Evolutionary conservation across 2,113 vertebrate genomes (phyloP), one percentile per base, ranked within the genome.

Genomic region (Macaca nemestrina): DNA sequence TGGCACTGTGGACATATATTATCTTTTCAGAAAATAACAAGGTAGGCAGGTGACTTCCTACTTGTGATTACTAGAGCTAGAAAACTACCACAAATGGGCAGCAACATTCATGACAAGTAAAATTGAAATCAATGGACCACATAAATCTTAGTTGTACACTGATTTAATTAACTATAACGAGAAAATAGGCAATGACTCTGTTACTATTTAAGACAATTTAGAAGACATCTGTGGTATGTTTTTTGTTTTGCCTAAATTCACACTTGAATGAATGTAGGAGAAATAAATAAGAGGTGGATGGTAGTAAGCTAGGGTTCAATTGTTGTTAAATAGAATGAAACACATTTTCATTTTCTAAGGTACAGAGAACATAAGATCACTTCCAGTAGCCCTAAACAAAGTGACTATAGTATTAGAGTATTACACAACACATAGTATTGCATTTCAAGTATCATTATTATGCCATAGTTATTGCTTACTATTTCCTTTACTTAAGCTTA

Each of bases 121-220:
- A 96, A 97, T 75, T 95, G 95, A 98, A 98, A 98, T 96, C 94
- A 97, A 75, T 88, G 93, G 82, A 90, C 75, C 72, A 84, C 30
- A 96, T 79, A 82, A 3, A 52, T 75, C 50, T 93, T 84, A 78
- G 32, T 85, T 75, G 20, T 84, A 61, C 2, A 52, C 3, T 30
- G 55, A 92, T 84, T 95, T 8, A 84, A 52, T 84, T 95, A 95
- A 96, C 96, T 92, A 79, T 57, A 92, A 59, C 38, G 59, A 95
- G 90, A 96, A 94, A 92, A 88, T 18, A 90, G 80, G 85, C 67
- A 86, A 79, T 85, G 64, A 72, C 45, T 80, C 22, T 78, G 35
- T 93, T 50, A 80, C 64, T 22, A 55, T 43, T 87, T 92, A 82
- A 73, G 45, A 55, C 40, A 90, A 96, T 40, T 97, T 90, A 92